Percentiles rank a stretch among this genome's conserved stretches.
phyloP scores from a whole-genome alignment of 1,140 invertebrate species.

The Nymphalis io region DNA sequence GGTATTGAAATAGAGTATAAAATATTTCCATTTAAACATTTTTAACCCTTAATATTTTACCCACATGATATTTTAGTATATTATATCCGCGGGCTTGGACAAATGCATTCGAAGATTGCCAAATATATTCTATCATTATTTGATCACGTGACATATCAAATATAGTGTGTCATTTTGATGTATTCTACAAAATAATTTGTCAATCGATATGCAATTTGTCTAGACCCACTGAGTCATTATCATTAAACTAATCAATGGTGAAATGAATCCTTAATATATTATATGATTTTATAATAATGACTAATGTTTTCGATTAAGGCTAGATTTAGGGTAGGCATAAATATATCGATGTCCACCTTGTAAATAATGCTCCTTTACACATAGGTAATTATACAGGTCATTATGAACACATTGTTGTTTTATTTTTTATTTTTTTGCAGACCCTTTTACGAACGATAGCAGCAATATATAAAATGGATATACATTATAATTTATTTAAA shows the following conservation, averaged over 20 bases:
- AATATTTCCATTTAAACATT: too few species aligned
- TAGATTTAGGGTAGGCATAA: conserved; percentile 60
- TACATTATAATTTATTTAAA: too few species aligned
- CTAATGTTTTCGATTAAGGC: conserved; percentile 32
- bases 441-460: not conserved
- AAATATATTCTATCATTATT: too few species aligned
- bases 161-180: too few species aligned
- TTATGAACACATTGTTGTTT: conserved; percentile 59
- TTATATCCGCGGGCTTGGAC: too few species aligned
- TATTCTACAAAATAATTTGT: not conserved
- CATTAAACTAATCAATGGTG: not conserved
- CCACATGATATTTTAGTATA: too few species aligned
- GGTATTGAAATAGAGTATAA: too few species aligned
- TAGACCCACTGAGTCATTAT: not conserved
- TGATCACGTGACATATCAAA: too few species aligned
- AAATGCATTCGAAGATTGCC: too few species aligned
- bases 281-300: conserved; percentile 15
- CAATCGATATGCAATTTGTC: not conserved
- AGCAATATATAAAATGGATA: too few species aligned
- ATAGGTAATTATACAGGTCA: conserved; percentile 77
- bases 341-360: conserved; percentile 72
- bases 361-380: conserved; percentile 78
- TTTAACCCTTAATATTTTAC: too few species aligned
- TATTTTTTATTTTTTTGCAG: conserved; percentile 41
- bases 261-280: conserved; percentile 21